phyloP scores from a whole-genome alignment of 2,888 invertebrate genomes.

The Leptopterna dolabrata region DNA sequence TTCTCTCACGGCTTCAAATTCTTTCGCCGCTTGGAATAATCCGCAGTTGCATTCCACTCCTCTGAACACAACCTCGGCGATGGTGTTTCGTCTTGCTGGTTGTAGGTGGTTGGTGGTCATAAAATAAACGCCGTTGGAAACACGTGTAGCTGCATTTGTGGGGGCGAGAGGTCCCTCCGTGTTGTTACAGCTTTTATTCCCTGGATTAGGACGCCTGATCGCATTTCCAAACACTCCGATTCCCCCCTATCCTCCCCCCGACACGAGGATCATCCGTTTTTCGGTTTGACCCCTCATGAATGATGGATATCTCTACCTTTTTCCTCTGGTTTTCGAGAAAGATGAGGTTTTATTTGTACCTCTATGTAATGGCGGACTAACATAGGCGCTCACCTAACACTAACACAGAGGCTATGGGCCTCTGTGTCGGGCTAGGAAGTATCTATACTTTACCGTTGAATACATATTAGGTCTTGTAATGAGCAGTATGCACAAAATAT shows the following conservation, averaged over 20 bases:
- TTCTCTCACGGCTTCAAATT: too few relatives aligned
- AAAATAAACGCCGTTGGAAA: neutral
- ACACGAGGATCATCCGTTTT: neutral
- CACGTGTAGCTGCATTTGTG: neutral
- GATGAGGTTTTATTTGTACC: neutral
- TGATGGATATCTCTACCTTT: neutral
- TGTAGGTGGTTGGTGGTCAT: neutral
- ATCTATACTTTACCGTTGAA: too few relatives aligned
- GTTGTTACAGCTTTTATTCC: neutral
- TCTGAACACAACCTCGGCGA: too few relatives aligned
- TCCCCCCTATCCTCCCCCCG: neutral
- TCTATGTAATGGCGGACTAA: too few relatives aligned
- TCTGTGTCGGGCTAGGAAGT: too few relatives aligned
- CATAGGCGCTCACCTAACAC: too few relatives aligned
- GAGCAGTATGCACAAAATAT: too few relatives aligned
- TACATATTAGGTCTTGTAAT: too few relatives aligned
- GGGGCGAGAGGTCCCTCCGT: neutral
- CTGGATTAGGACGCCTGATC: neutral
- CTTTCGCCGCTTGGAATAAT: too few relatives aligned
- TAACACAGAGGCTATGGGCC: too few relatives aligned
- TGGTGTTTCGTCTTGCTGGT: too few relatives aligned
- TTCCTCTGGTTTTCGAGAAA: neutral
- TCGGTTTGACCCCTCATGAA: neutral
- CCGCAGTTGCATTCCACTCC: too few relatives aligned
- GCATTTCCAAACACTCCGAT: neutral